Percentiles rank a stretch among this genome's conserved stretches.
Conservation (phyloP, 2,113 vertebrate species). For the Enhydra lutris region DNA sequence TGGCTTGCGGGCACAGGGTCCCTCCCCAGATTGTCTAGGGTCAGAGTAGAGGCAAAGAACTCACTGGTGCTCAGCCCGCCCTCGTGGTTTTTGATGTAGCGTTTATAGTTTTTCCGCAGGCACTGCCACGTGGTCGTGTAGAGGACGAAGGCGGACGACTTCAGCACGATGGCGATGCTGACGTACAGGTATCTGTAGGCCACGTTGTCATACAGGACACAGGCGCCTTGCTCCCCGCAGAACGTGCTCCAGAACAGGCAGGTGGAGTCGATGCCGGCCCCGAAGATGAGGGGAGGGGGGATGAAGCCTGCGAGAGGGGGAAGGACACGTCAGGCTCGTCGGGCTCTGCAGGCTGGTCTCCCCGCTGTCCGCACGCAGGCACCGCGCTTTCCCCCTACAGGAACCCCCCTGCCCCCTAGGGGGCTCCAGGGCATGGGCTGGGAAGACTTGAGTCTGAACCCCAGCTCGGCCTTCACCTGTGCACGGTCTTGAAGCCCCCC, state of each 20-base stretch:
- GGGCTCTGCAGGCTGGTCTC: not conserved
- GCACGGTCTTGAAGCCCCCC: too few relatives aligned
- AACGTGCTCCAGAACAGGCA: constrained; percentile 98
- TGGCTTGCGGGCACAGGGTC: constrained; percentile 87
- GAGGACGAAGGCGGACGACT: constrained; percentile 94
- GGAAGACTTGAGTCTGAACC: accelerated
- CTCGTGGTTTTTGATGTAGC: constrained; percentile 95
- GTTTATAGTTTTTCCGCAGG: constrained; percentile 95
- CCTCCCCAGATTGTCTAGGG: constrained; percentile 91
- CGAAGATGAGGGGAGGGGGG: constrained; percentile 97
- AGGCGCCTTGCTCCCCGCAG: constrained; percentile 93
- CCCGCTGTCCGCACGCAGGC: too few relatives aligned
- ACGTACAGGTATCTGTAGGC: constrained; percentile 95
- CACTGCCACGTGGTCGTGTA: constrained; percentile 97
- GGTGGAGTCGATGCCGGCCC: constrained; percentile 96
- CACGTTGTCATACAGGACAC: constrained; percentile 94
- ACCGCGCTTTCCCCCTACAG: too few relatives aligned
- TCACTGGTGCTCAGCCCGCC: constrained; percentile 91
- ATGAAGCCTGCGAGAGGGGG: constrained; percentile 91
- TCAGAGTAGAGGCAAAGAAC: constrained; percentile 94
- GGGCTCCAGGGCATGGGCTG: accelerated
- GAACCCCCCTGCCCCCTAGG: accelerated
- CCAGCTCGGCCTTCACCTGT: not conserved
- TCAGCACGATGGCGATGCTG: constrained; percentile 95
- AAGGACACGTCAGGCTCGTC: not conserved